A percentile compares a stretch with the other conserved stretches of the same genome.
Evolutionary conservation across 2,888 invertebrate species (phyloP).

Genomic region (Lymantria dispar): DNA sequence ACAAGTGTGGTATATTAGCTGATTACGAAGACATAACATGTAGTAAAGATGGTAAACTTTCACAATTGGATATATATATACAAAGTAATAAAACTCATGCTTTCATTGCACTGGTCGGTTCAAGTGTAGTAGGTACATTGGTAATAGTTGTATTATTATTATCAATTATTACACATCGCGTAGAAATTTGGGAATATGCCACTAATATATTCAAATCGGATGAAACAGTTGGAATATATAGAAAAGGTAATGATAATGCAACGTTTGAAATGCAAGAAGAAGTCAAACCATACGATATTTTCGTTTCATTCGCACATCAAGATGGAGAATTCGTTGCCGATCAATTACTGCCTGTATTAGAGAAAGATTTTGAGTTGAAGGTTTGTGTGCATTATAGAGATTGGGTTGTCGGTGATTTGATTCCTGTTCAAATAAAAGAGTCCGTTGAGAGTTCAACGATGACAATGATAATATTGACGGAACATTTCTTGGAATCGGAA

Average conservation of each 20-base stretch:
- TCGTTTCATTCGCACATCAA: background rate
- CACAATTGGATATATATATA: background rate
- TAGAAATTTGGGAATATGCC: background rate
- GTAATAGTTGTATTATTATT: background rate
- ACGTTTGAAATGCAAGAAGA: background rate
- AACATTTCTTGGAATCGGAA: background rate
- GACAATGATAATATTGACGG: background rate
- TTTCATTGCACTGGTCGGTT: background rate
- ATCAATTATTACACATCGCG: background rate
- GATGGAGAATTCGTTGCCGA: background rate
- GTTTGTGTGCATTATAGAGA: background rate
- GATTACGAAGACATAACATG: background rate
- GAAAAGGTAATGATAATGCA: background rate
- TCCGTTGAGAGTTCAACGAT: background rate
- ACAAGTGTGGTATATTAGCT: background rate
- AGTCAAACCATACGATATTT: background rate
- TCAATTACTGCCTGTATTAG: background rate
- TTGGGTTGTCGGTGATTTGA: background rate
- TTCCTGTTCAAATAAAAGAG: background rate
- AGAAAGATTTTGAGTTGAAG: background rate
- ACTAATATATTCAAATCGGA: background rate
- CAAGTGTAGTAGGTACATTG: background rate
- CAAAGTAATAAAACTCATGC: background rate
- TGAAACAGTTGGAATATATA: background rate
- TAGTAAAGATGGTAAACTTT: background rate